Conservation (phyloP, 1,140 invertebrate genomes). For the Bombus confusus region DNA sequence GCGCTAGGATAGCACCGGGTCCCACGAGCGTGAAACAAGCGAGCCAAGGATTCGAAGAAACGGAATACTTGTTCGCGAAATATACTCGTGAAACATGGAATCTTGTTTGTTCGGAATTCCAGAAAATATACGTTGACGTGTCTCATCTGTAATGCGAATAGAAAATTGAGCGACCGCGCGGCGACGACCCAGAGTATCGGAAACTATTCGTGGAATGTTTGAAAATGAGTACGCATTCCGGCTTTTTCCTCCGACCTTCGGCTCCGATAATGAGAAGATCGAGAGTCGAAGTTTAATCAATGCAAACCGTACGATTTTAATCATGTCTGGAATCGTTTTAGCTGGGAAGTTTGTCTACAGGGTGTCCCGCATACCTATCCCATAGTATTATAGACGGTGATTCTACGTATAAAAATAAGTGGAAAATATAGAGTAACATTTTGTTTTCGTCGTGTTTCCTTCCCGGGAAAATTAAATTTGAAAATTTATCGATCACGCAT, state of each 20-base stretch:
- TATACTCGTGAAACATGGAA: conserved; percentile 9
- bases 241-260: background rate
- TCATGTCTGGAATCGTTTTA: background rate
- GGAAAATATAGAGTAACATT: too few species aligned
- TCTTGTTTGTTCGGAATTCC: background rate
- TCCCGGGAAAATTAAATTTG: too few species aligned
- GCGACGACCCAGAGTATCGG: too few species aligned
- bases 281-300: conserved; percentile 11
- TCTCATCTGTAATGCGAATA: background rate
- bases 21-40: conserved; percentile 33
- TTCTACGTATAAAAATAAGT: background rate
- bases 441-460: too few species aligned
- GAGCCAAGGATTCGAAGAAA: background rate
- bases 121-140: background rate
- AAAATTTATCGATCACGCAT: too few species aligned
- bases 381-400: background rate
- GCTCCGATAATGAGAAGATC: conserved; percentile 15
- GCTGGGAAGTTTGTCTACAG: background rate
- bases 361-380: too few species aligned
- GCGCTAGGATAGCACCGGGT: conserved; percentile 27
- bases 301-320: conserved; percentile 6
- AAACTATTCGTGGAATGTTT: background rate
- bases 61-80: background rate
- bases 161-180: background rate
- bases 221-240: background rate